Evolutionary conservation across 2,113 vertebrate genomes (phyloP).

Genomic region (Gobius niger): DNA sequence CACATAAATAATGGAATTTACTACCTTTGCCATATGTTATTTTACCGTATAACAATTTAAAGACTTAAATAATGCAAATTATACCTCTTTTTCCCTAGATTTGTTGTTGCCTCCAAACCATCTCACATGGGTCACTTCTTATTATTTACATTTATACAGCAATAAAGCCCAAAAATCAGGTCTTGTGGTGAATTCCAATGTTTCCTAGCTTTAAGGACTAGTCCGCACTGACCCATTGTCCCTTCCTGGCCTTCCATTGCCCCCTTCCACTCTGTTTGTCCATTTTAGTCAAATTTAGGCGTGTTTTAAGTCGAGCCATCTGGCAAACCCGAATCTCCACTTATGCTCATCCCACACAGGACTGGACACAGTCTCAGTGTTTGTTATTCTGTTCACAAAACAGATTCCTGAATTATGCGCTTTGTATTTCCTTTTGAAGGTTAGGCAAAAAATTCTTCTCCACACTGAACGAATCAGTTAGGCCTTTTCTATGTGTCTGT

Average conservation of each 20-base stretch:
- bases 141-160: conserved; percentile 41
- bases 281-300: conserved; percentile 50
- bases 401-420: neutral
- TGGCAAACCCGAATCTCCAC: conserved; percentile 21
- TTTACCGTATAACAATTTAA: too few relatives aligned
- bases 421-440: neutral
- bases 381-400: neutral
- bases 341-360: conserved; percentile 13
- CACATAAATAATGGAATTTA: too few relatives aligned
- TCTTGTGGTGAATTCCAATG: neutral
- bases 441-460: neutral
- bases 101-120: conserved; percentile 38
- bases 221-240: conserved; percentile 21
- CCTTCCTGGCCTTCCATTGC: conserved; percentile 30
- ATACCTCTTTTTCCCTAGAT: too few relatives aligned
- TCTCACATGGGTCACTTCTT: conserved; percentile 11
- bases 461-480: too few relatives aligned
- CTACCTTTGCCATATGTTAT: too few relatives aligned
- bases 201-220: conserved; percentile 21
- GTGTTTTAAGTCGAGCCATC: conserved; percentile 46
- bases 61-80: too few relatives aligned
- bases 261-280: conserved; percentile 28
- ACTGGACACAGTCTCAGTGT: conserved; percentile 24
- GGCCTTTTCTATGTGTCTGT: too few relatives aligned
- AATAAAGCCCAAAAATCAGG: conserved; percentile 3